Evolutionary conservation across 2,888 invertebrate genomes (phyloP).

Genomic region (Eulithis prunata): DNA sequence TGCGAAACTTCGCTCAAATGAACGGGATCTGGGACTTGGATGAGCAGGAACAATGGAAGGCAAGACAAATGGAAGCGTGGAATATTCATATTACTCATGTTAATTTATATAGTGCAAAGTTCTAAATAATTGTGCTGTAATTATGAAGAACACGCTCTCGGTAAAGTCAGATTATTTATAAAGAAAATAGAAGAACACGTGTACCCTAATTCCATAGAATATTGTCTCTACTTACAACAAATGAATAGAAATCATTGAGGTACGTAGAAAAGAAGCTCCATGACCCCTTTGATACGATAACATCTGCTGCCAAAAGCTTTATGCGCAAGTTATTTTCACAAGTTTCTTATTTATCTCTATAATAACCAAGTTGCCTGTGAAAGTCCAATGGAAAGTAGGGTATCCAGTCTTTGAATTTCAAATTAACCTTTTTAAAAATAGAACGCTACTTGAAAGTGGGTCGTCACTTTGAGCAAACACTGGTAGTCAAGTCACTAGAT

Average conservation of each 20-base stretch:
- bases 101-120: too few relatives aligned
- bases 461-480: conserved; percentile 48
- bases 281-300: conserved; percentile 20
- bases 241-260: conserved; percentile 8
- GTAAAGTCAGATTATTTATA: too few relatives aligned
- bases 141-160: too few relatives aligned
- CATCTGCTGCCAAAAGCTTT: conserved; percentile 27
- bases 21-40: conserved; percentile 16
- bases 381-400: conserved; percentile 12
- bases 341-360: conserved; percentile 25
- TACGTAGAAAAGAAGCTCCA: conserved; percentile 6
- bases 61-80: conserved; percentile 15
- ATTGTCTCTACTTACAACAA: conserved; percentile 1
- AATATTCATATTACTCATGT: neutral
- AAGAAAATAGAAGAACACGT: too few relatives aligned
- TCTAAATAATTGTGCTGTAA: too few relatives aligned
- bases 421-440: conserved; percentile 47
- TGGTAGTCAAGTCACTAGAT: conserved; percentile 48
- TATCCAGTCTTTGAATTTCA: conserved; percentile 34
- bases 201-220: too few relatives aligned
- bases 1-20: conserved; percentile 24
- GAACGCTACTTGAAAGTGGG: conserved; percentile 39
- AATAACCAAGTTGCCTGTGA: conserved; percentile 30
- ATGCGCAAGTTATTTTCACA: conserved; percentile 15
- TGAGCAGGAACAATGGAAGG: conserved; percentile 21